Conservation (phyloP, 1,140 invertebrate genomes). For the Aphaenogaster ashmeadi region DNA sequence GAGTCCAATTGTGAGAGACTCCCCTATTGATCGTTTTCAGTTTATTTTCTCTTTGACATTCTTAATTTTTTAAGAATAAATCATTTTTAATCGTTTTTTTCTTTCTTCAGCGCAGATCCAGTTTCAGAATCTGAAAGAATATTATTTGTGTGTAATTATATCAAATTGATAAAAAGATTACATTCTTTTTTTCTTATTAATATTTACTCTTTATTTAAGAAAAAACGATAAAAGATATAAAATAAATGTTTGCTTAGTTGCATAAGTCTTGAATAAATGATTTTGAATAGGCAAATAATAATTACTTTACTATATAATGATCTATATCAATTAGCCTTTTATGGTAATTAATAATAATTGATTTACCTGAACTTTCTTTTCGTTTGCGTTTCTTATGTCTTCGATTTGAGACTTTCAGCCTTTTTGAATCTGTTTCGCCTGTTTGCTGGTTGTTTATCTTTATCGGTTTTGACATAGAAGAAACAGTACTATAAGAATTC, state of each 20-base stretch:
- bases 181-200: not conserved
- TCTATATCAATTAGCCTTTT: not conserved
- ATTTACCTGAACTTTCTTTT: conserved; percentile 21
- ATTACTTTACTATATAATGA: not conserved
- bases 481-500: not conserved
- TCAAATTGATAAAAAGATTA: not conserved
- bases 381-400: not conserved
- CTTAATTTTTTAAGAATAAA: not conserved
- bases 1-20: too few relatives aligned
- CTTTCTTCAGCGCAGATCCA: not conserved
- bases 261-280: not conserved
- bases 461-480: not conserved
- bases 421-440: not conserved
- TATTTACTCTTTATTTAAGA: not conserved
- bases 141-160: not conserved
- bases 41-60: not conserved
- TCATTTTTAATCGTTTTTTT: not conserved
- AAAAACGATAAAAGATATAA: not conserved
- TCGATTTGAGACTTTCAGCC: not conserved
- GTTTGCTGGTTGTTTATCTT: not conserved
- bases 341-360: not conserved
- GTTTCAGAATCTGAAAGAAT: conserved; percentile 10
- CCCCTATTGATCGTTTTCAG: not conserved
- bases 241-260: not conserved
- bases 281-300: not conserved